Conservation (phyloP, 1,140 invertebrate genomes). For the Dolichoris vasculosae region DNA sequence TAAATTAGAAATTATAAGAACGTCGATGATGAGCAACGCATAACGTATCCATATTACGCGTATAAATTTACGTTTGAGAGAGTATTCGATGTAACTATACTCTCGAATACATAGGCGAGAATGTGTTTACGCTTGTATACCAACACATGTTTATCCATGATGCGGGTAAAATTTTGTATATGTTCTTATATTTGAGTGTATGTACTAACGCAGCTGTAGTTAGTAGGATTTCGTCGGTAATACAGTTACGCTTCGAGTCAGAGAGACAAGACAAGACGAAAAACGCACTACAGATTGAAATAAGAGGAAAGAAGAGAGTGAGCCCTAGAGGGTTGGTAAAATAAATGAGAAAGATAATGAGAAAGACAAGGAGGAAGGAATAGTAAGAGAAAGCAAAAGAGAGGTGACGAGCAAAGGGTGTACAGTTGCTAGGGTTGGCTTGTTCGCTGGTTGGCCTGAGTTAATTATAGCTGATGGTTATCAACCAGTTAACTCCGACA, state of each 20-base stretch:
- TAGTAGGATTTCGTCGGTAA: slow-evolving; percentile 39
- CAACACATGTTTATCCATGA: neutral
- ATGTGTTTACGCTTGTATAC: neutral
- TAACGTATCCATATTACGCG: neutral
- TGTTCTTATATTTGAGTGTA: neutral
- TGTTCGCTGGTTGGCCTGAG: slow-evolving; percentile 73
- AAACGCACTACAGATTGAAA: slow-evolving; percentile 22
- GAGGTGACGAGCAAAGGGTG: slow-evolving; percentile 47
- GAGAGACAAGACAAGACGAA: slow-evolving; percentile 36
- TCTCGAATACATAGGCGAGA: neutral
- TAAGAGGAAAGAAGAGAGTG: slow-evolving; percentile 31
- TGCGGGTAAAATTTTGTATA: neutral
- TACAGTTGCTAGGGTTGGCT: slow-evolving; percentile 67
- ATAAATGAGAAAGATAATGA: slow-evolving; percentile 38
- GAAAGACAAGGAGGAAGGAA: slow-evolving; percentile 47
- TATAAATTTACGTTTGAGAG: neutral
- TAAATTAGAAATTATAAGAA: slow-evolving; percentile 45
- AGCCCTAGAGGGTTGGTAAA: neutral
- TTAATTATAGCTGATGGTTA: slow-evolving; percentile 76
- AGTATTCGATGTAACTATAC: neutral
- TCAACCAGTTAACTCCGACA: slow-evolving; percentile 75
- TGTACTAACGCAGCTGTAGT: neutral
- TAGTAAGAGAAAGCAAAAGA: slow-evolving; percentile 48
- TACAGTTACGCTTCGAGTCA: slow-evolving; percentile 15
- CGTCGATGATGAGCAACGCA: neutral